Conservation (phyloP, 2,888 invertebrate genomes). For the Drosophila setosimentum region DNA sequence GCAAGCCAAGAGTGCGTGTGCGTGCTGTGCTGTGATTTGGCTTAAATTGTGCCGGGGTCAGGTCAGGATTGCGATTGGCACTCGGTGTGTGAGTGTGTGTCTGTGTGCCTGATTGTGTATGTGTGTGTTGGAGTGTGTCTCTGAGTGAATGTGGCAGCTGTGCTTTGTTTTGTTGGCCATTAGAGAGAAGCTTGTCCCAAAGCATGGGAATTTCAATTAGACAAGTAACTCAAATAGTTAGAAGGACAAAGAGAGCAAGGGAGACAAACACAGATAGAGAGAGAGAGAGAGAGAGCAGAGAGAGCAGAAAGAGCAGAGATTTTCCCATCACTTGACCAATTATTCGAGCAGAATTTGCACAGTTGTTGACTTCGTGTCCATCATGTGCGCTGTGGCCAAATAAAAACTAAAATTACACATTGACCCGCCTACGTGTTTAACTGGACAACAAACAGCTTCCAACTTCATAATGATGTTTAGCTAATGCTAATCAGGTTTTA, state of each 20-base stretch:
- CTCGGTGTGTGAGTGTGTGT: background rate
- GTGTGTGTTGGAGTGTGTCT: conserved; percentile 8
- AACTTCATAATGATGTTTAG: conserved; percentile 16
- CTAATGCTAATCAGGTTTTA: conserved; percentile 8
- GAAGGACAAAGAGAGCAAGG: background rate
- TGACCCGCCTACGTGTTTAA: conserved; percentile 74
- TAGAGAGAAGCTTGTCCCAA: conserved; percentile 53
- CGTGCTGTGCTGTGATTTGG: conserved; percentile 74
- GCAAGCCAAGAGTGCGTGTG: conserved; percentile 60
- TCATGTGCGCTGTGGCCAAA: conserved; percentile 44
- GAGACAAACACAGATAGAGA: background rate
- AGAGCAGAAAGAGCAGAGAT: conserved; percentile 24
- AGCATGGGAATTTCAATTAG: conserved; percentile 80
- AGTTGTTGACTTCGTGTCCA: conserved; percentile 24
- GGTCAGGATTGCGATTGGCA: conserved; percentile 28
- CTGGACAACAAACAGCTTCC: conserved; percentile 15
- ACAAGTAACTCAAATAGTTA: conserved; percentile 26
- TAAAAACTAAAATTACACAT: conserved; percentile 66
- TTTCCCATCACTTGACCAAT: conserved; percentile 74
- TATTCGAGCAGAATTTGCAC: conserved; percentile 40
- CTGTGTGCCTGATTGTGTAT: conserved; percentile 26
- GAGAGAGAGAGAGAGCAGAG: background rate
- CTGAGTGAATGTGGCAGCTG: conserved; percentile 58
- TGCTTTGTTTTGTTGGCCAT: conserved; percentile 56
- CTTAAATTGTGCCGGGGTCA: conserved; percentile 64